Conservation (phyloP, 2,797 vertebrate species). For the Sorex maritimensis region DNA sequence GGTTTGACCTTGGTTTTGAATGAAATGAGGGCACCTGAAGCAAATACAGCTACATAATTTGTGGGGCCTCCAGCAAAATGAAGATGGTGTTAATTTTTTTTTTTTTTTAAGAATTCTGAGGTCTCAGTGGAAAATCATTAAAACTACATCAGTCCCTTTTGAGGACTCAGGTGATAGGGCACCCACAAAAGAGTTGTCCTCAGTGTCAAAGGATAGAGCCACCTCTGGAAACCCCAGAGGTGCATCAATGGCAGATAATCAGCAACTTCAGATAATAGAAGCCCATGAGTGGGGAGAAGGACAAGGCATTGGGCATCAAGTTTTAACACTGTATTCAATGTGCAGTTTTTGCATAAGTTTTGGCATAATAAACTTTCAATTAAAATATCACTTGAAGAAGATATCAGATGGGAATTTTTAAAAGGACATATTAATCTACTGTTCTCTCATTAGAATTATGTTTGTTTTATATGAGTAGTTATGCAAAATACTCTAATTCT, state of each 20-base stretch:
- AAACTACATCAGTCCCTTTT: not conserved
- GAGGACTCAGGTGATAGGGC: rapidly evolving
- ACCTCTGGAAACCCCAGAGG: not conserved
- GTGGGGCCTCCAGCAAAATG: not conserved
- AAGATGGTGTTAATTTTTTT: not conserved
- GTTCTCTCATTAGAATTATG: conserved; percentile 27
- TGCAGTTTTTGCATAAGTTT: conserved; percentile 28
- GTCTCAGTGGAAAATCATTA: not conserved
- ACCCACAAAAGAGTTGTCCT: not conserved
- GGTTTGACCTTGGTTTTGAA: not conserved
- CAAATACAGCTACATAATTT: not conserved
- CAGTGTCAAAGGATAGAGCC: not conserved
- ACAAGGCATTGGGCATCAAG: not conserved
- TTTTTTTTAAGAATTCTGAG: not conserved
- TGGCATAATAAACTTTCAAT: not conserved
- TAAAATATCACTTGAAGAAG: conserved; percentile 1
- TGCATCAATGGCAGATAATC: not conserved
- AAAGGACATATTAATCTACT: not conserved
- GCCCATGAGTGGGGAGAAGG: not conserved
- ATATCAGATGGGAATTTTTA: not conserved
- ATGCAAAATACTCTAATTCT: not conserved
- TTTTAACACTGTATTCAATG: not conserved
- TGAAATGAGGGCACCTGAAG: not conserved
- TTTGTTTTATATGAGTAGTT: not conserved
- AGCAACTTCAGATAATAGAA: not conserved